Base-by-base conservation (phyloP, 2,888 invertebrate genomes). In the Caenorhabditis becei region DNA sequence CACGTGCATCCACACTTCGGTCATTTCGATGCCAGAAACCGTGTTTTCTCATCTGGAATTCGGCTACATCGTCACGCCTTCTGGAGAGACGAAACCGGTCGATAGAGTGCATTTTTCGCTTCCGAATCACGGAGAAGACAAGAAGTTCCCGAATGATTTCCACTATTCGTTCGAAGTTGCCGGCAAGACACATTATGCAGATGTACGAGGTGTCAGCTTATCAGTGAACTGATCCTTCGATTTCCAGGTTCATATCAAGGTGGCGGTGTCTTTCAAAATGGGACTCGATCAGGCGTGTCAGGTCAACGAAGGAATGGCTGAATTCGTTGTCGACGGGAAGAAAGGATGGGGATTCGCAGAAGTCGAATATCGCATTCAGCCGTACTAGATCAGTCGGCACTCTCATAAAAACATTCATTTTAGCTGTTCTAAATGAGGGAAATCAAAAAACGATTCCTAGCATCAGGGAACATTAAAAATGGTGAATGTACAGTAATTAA, bases 1-100 rank as follows among this genome's bases (percentile, higher is more conserved):
- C 18, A 93, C 93, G 54, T 94, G 93, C 87, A 93, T 95, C 82
- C 93, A 94, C 74, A 93, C 95, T 0, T 95, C 95, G 1, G 94
- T 95, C 63, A 93, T 96, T 72, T 95, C 94, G 83, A 95, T 95
- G 91, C 95, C 95, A 0, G 93, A 93, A 66, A 94, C 94, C 0
- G 89, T 90, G 4, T 88, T 90, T 77, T 85, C 86, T 32, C 89
- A 88, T 23, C 91, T 94, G 77, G 94, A 95, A 91, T 93, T 94
- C 44, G 94, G 94, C 16, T 89, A 89, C 69, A 79, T 89, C 51
- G 82, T 89, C 16, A 86, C 84, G 2, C 87, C 89, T 26, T 80
- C 80, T 14, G 82, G 84, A 20, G 63, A 77, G 26, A 88, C 88
- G 16, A 54, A 83, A 14, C 80, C 88, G 5, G 88, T 89, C 10